phyloP scores from a whole-genome alignment of 1,140 invertebrate species.

The Cydia strobilella region DNA sequence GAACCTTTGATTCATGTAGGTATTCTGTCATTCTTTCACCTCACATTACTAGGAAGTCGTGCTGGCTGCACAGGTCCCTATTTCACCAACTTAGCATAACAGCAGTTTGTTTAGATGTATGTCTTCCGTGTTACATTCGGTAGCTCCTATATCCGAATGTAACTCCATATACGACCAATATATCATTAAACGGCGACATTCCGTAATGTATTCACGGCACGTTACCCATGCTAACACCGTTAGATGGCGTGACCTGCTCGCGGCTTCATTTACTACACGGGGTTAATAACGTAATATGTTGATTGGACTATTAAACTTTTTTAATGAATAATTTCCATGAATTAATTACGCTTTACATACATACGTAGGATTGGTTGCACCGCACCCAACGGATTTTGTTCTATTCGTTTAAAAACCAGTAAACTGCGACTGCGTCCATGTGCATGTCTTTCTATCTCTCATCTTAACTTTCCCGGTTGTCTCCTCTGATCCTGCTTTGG shows the following conservation, averaged over 20 bases:
- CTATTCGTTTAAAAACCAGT: no score
- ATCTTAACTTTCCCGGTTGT: no score
- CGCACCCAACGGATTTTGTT: no score
- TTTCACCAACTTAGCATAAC: not conserved
- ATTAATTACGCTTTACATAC: not conserved
- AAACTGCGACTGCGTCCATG: no score
- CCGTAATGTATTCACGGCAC: conserved; percentile 52
- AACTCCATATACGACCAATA: conserved; percentile 28
- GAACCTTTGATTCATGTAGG: no score
- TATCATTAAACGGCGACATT: conserved; percentile 41
- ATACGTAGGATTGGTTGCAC: no score
- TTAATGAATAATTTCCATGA: not conserved
- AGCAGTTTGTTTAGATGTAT: not conserved
- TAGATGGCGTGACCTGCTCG: conserved; percentile 64
- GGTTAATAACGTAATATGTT: conserved; percentile 8
- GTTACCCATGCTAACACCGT: conserved; percentile 57
- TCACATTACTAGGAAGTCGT: not conserved
- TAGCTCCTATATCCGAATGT: not conserved
- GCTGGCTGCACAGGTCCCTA: not conserved
- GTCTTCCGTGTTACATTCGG: conserved; percentile 6
- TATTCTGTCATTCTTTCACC: no score
- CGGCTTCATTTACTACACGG: conserved; percentile 42
- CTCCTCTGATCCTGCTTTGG: no score
- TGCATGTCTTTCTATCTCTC: no score
- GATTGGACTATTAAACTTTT: not conserved